Evolutionary conservation across 1,140 invertebrate genomes (phyloP), one percentile per base, ranked within the genome.

Genomic region (Drosophila bocki): DNA sequence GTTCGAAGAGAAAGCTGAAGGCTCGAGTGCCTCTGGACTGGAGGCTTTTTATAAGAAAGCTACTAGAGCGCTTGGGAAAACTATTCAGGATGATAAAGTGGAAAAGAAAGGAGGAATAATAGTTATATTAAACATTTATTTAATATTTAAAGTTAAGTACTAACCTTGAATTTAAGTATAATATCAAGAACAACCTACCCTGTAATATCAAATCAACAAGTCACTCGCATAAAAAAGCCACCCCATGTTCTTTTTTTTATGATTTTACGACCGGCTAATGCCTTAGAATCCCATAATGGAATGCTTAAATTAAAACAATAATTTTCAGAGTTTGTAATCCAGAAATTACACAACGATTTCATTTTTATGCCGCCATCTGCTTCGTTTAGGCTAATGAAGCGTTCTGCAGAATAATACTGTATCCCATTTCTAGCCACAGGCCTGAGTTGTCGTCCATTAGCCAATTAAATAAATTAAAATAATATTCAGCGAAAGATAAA

Each of bases 391-490:
- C 54, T 77, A 84, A 76, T 84, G 67, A 84, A 80, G 71, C 80
- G 71, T 53, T 53, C n/a, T 58, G 37, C 9, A 11, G n/a, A 26
- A 53, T 67, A 67, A 67, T 58, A 29, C 50, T 7, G 62, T 54
- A 57, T 57, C 19, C 53, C 56, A 82, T 76, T 79, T 67, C 75
- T 75, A 83, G 69, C 42, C 42, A 41, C 41, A 68, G 39, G 48
- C 11, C 54, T 61, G 58, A 57, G 29, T 45, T 7, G 19, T 39
- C 56, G 58, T 63, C 53, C 63, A 78, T 74, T 80, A 74, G 71
- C 68, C 84, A 87, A 87, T 87, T 83, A 83, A 83, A 88, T 87
- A 60, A 88, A 80, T 83, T 82, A 88, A 88, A 88, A 87, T 83
- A 67, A 84, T 83, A 81, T 81, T 56, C 74, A 69, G 67, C 75